A percentile compares a stretch with the other conserved stretches of the same genome.
Conservation (phyloP, 2,888 invertebrate species). For the Nipponacmea schrenckii region DNA sequence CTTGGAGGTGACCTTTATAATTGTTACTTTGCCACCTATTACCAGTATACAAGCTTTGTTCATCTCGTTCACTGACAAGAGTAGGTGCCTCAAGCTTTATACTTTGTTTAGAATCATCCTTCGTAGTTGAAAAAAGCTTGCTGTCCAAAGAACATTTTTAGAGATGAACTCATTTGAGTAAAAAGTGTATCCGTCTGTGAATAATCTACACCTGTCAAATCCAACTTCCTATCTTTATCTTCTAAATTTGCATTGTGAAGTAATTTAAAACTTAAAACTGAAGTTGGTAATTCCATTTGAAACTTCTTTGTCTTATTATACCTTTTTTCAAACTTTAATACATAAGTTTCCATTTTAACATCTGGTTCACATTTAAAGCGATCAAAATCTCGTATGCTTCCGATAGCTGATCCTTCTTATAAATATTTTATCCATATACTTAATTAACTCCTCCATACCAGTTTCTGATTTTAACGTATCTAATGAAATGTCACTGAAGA, state of each 20-base stretch:
- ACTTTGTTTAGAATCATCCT: neutral
- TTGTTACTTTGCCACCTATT: conserved; percentile 1
- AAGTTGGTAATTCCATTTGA: neutral
- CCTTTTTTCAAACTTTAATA: neutral
- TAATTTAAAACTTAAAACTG: neutral
- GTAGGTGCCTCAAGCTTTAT: neutral
- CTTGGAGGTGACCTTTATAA: conserved; percentile 10
- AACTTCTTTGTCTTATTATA: neutral
- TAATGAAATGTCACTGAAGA: neutral
- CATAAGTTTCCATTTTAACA: neutral
- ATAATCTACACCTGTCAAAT: neutral
- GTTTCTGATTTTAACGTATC: neutral
- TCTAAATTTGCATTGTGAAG: neutral
- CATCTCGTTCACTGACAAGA: neutral
- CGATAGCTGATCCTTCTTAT: neutral
- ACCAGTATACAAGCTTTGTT: neutral
- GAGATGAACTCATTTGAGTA: neutral
- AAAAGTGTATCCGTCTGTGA: neutral
- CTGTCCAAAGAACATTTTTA: neutral
- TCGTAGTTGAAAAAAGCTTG: neutral
- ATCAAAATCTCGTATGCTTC: conserved; percentile 5
- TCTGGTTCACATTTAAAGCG: neutral
- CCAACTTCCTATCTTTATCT: neutral
- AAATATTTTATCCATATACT: neutral
- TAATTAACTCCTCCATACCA: neutral